Percentiles rank a stretch among this genome's conserved stretches.
Conservation (phyloP, 2,888 invertebrate species). For the Archaeoteleia sp. region DNA sequence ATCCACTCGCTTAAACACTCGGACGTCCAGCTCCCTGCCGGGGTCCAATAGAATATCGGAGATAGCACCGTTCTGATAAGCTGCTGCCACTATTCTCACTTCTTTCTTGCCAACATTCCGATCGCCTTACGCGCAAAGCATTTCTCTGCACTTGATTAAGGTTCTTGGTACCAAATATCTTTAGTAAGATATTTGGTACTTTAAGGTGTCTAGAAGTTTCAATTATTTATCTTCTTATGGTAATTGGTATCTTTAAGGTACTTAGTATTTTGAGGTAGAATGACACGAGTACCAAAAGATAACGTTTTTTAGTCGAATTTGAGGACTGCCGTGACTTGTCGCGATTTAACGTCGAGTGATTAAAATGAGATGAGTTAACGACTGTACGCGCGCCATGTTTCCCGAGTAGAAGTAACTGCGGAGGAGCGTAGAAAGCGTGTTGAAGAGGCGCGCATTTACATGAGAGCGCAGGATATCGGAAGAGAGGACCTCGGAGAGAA, state of each 20-base stretch:
- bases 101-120: no score
- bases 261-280: no score
- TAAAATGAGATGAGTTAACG: constrained; percentile 34
- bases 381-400: constrained; percentile 33
- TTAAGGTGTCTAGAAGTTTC: no score
- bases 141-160: no score
- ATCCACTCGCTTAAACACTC: constrained; percentile 1
- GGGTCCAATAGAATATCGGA: constrained; percentile 56
- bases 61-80: constrained; percentile 54
- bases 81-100: constrained; percentile 32
- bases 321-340: not conserved
- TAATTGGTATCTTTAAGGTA: no score
- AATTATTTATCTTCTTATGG: no score
- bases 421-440: constrained; percentile 53
- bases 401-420: constrained; percentile 29
- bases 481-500: constrained; percentile 41
- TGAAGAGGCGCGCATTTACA: constrained; percentile 61
- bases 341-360: constrained; percentile 22
- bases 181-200: no score
- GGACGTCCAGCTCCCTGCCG: constrained; percentile 28
- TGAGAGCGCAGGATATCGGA: constrained; percentile 59
- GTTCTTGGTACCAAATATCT: no score
- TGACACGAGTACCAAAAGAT: not conserved
- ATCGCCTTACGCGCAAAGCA: no score
- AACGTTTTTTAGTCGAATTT: constrained; percentile 4